Percentiles rank a stretch among this genome's conserved stretches.
phyloP scores from a whole-genome alignment of 2,113 vertebrate species.

The Plestiodon gilberti region DNA sequence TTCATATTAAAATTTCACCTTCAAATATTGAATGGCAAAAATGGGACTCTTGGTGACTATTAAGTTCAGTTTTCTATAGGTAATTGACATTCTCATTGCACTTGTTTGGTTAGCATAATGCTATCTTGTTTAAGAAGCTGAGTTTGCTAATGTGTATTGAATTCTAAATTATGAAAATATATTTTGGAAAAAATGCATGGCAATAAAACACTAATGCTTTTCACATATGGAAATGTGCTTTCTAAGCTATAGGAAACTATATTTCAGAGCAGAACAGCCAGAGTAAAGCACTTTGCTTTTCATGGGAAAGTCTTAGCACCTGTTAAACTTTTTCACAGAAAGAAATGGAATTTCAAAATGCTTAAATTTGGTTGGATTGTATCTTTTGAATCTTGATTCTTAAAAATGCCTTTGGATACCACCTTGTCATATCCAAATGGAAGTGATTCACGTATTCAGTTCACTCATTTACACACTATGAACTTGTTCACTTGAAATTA shows the following conservation, averaged over 20 bases:
- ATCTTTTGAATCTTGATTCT: neutral
- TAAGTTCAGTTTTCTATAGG: neutral
- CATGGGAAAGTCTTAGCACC: neutral
- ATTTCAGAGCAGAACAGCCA: neutral
- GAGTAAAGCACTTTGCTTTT: neutral
- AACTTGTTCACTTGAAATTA: neutral
- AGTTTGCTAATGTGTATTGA: neutral
- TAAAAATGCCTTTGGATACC: neutral
- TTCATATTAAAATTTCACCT: neutral
- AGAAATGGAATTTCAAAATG: neutral
- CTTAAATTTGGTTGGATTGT: neutral
- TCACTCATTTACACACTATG: neutral
- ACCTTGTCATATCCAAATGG: neutral
- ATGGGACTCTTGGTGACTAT: neutral
- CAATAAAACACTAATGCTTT: neutral
- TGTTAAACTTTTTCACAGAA: neutral
- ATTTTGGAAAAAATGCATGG: neutral
- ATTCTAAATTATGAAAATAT: neutral
- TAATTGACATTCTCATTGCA: neutral
- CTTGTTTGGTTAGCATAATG: neutral
- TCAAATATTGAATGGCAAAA: neutral
- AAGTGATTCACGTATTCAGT: neutral
- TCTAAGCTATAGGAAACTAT: neutral
- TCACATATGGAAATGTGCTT: neutral
- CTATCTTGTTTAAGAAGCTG: neutral